Conservation (phyloP, 1,140 invertebrate genomes). For the Muscidifurax raptorellus region DNA sequence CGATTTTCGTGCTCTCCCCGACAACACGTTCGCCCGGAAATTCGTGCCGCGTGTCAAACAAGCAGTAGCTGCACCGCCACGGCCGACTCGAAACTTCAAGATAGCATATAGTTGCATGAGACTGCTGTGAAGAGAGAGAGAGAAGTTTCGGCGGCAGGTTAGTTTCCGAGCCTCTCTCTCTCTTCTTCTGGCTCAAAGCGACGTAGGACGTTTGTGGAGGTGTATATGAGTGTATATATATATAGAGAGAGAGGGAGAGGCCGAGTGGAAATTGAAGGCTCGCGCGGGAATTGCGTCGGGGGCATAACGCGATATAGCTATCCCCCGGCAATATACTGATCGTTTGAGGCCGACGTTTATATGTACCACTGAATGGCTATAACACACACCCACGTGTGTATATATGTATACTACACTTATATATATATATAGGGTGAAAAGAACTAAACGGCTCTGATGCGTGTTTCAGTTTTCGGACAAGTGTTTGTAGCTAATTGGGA, state of each 20-base stretch:
- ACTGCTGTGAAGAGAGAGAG: not conserved
- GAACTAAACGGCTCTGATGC: too few relatives aligned
- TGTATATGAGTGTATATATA: too few relatives aligned
- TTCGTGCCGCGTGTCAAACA: constrained; percentile 34
- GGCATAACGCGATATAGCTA: not conserved
- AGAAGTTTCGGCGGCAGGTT: not conserved
- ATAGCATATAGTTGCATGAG: constrained; percentile 32
- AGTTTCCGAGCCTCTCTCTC: not conserved
- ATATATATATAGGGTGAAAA: too few relatives aligned
- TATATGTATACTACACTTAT: too few relatives aligned
- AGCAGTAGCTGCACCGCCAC: not conserved
- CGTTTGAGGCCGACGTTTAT: not conserved
- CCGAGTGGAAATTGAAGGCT: not conserved
- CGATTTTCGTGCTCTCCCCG: not conserved
- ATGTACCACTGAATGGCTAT: not conserved
- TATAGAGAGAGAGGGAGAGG: too few relatives aligned
- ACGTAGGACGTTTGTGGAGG: not conserved
- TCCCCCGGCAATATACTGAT: not conserved
- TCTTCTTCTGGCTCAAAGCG: not conserved
- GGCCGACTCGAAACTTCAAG: constrained; percentile 9
- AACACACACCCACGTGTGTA: too few relatives aligned
- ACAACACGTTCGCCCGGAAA: not conserved
- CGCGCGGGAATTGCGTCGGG: not conserved
- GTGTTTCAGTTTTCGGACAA: too few relatives aligned
- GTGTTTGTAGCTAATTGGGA: too few relatives aligned